Conservation (phyloP, 2,888 invertebrate species). For the Oscheius onirici region DNA sequence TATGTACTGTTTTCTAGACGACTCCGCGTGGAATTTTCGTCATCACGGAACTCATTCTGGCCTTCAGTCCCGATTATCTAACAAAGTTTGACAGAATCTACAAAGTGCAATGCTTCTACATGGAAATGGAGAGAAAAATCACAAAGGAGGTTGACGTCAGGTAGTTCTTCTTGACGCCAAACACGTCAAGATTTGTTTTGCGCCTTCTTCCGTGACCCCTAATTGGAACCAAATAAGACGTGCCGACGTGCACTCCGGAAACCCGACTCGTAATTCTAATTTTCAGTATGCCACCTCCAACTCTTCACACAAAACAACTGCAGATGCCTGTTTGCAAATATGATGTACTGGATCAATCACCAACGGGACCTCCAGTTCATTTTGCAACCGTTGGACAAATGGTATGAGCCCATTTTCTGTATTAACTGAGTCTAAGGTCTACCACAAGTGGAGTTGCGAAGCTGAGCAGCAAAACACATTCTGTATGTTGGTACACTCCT, state of each 20-base stretch:
- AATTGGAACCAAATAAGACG: not conserved
- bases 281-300: conserved; percentile 68
- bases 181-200: not conserved
- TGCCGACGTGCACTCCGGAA: too few relatives aligned
- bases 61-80: conserved; percentile 68
- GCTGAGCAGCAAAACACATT: conserved; percentile 65
- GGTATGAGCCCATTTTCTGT: conserved; percentile 40
- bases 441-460: conserved; percentile 71
- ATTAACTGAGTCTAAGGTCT: conserved; percentile 47
- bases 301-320: conserved; percentile 66
- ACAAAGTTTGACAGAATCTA: conserved; percentile 67
- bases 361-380: conserved; percentile 67
- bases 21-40: conserved; percentile 67
- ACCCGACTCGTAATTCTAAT: too few relatives aligned
- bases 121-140: conserved; percentile 67
- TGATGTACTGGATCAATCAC: conserved; percentile 68
- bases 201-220: not conserved
- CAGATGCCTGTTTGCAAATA: conserved; percentile 70
- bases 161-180: conserved; percentile 42
- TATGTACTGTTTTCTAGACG: conserved; percentile 39
- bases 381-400: conserved; percentile 69
- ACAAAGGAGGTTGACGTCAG: conserved; percentile 65
- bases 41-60: conserved; percentile 62
- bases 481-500: conserved; percentile 70
- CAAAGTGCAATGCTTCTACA: conserved; percentile 69